Evolutionary conservation across 23 tunicate genomes (phyloP).

Genomic region (Phallusia fumigata): DNA sequence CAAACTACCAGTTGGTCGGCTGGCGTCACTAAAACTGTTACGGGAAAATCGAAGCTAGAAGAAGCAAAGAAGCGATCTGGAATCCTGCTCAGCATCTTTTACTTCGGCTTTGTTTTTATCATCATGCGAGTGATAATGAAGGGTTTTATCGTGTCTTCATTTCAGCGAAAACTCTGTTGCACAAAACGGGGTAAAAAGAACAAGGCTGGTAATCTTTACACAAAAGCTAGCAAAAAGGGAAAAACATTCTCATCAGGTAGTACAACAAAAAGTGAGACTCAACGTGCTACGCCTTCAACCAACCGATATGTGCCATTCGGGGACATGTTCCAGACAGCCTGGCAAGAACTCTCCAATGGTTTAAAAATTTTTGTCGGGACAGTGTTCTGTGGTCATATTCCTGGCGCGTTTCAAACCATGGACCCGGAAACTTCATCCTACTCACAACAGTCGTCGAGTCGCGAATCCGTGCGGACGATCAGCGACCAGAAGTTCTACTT

Average conservation of each 20-base stretch:
- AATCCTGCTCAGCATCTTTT: slow-evolving; percentile 6
- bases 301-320: not conserved
- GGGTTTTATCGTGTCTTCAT: slow-evolving; percentile 36
- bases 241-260: not conserved
- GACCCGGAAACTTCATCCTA: not conserved
- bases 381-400: slow-evolving; percentile 9
- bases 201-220: not conserved
- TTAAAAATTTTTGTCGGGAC: not conserved
- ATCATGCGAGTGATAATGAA: slow-evolving; percentile 26
- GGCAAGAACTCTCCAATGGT: not conserved
- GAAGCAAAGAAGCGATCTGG: slow-evolving; percentile 1
- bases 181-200: not conserved
- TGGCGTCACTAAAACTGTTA: not conserved
- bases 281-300: not conserved
- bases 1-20: not conserved
- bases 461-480: not conserved
- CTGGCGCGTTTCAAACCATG: not conserved
- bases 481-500: not conserved
- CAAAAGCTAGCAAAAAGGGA: not conserved
- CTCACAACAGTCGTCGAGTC: not conserved
- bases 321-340: not conserved
- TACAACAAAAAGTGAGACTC: not conserved
- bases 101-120: slow-evolving; percentile 22
- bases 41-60: not conserved
- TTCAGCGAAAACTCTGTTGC: slow-evolving; percentile 14